Evolutionary conservation across 1,140 invertebrate species (phyloP).

Genomic region (Drosophila baimaii): DNA sequence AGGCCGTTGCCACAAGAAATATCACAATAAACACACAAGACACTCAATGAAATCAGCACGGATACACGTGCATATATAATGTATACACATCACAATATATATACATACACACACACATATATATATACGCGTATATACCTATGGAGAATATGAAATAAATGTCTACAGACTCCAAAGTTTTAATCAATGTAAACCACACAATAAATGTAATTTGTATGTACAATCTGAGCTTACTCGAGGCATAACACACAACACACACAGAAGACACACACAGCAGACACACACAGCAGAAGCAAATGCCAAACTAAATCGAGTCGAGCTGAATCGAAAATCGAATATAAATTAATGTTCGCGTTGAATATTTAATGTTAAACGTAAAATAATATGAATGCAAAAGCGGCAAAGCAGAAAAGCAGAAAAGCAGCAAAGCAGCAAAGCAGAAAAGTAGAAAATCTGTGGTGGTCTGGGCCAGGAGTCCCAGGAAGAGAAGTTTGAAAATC

Average conservation of each 20-base stretch:
- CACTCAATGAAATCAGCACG: slow-evolving; percentile 35
- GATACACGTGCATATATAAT: slow-evolving; percentile 17
- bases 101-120: slow-evolving; percentile 22
- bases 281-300: slow-evolving; percentile 6
- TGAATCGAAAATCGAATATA: slow-evolving; percentile 41
- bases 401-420: slow-evolving; percentile 10
- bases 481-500: slow-evolving; percentile 40
- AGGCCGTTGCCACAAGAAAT: slow-evolving; percentile 20
- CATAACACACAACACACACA: slow-evolving; percentile 6
- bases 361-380: slow-evolving; percentile 55
- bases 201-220: slow-evolving; percentile 68
- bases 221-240: slow-evolving; percentile 73
- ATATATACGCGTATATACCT: slow-evolving; percentile 18
- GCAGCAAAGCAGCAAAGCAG: neutral
- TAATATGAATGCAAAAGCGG: slow-evolving; percentile 20
- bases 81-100: too few species aligned
- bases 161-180: slow-evolving; percentile 38
- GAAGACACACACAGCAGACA: neutral
- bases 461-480: neutral
- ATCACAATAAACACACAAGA: slow-evolving; percentile 17
- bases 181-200: slow-evolving; percentile 56
- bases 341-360: slow-evolving; percentile 54
- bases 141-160: slow-evolving; percentile 28
- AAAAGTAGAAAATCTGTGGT: slow-evolving; percentile 5
- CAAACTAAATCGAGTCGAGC: slow-evolving; percentile 24